Percentiles rank a stretch among this genome's conserved stretches.
These are phyloP conservation scores for Parapsyche elsis DNA, from an alignment of 1,140 invertebrate species.

Conservation along the genomic window DNA sequence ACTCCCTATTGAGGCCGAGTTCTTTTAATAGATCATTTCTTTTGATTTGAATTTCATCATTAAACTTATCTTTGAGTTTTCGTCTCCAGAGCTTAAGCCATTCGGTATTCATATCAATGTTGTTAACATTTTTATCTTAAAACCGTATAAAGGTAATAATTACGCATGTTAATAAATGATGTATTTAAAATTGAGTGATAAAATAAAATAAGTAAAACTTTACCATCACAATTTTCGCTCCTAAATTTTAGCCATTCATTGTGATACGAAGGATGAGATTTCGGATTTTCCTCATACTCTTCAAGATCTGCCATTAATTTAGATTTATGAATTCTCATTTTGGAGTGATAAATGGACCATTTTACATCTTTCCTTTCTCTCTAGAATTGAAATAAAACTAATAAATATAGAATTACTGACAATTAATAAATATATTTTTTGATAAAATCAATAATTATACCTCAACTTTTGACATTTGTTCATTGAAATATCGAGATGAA, in stretches of 20 bases:
- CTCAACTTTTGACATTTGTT: constrained; percentile 20
- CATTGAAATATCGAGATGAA: constrained; percentile 17
- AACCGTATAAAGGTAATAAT: background rate
- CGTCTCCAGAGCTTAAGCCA: background rate
- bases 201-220: background rate
- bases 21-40: background rate
- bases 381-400: background rate
- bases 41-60: background rate
- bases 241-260: constrained; percentile 28
- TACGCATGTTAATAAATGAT: background rate
- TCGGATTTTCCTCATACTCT: constrained; percentile 21
- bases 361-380: constrained; percentile 23
- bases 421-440: background rate
- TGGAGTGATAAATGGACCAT: constrained; percentile 24
- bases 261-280: constrained; percentile 24
- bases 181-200: too few species aligned
- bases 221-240: background rate
- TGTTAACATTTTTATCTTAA: background rate
- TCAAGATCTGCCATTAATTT: constrained; percentile 1
- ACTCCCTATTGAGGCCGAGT: background rate
- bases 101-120: constrained; percentile 5
- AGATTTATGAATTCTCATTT: constrained; percentile 1
- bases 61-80: background rate
- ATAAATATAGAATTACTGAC: background rate
- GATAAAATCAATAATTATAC: background rate